phyloP scores from a whole-genome alignment of 1,140 invertebrate genomes.

The Bombus breviceps region DNA sequence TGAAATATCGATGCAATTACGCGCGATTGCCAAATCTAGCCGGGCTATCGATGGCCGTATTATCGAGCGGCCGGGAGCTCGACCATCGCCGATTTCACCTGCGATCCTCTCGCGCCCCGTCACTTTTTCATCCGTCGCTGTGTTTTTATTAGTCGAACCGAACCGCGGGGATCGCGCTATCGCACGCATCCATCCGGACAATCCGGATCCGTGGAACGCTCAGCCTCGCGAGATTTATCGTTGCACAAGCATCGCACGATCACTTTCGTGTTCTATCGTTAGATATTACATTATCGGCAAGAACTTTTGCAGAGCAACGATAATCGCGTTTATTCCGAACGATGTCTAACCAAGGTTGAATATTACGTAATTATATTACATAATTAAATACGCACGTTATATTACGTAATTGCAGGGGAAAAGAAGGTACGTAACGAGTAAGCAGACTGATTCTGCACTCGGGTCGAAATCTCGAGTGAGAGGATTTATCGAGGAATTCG shows the following conservation, averaged over 20 bases:
- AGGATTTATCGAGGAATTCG: constrained; percentile 29
- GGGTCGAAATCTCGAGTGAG: neutral
- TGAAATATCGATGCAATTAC: constrained; percentile 76
- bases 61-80: constrained; percentile 57
- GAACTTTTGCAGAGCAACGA: neutral
- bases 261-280: neutral
- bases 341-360: neutral
- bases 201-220: constrained; percentile 37
- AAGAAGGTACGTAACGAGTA: neutral
- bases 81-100: constrained; percentile 48
- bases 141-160: constrained; percentile 57
- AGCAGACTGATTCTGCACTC: too few species aligned
- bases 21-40: constrained; percentile 73
- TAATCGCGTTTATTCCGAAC: neutral
- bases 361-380: neutral
- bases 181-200: constrained; percentile 43
- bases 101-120: constrained; percentile 52
- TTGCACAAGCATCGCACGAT: neutral
- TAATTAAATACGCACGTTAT: neutral
- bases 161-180: constrained; percentile 30
- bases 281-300: neutral
- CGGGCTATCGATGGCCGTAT: constrained; percentile 69
- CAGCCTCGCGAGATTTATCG: constrained; percentile 26
- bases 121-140: constrained; percentile 61
- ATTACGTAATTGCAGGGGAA: neutral